Percentiles rank a stretch among this genome's conserved stretches.
Conservation (phyloP, 2,113 vertebrate genomes). For the Elephas maximus region DNA sequence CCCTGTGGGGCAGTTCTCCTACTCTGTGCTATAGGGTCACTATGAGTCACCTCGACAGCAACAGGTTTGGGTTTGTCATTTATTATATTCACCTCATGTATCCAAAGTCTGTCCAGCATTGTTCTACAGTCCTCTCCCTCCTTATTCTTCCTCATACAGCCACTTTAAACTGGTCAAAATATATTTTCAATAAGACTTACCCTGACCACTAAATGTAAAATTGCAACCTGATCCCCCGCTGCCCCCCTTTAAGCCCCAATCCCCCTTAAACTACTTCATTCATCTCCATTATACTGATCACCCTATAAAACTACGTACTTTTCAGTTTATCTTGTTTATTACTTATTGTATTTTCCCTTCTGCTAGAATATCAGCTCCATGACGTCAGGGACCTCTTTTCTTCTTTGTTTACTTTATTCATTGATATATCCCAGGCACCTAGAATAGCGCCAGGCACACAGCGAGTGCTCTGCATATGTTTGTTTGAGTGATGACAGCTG, state of each 20-base stretch:
- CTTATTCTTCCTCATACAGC: not conserved
- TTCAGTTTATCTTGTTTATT: not conserved
- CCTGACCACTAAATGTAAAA: not conserved
- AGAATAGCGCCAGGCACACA: no score
- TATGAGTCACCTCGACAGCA: no score
- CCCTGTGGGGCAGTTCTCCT: no score
- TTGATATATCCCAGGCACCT: no score
- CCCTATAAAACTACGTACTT: not conserved
- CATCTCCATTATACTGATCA: not conserved
- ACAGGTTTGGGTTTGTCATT: not conserved
- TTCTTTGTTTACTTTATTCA: no score
- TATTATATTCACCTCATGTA: not conserved
- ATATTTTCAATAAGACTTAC: not conserved
- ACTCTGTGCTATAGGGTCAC: no score
- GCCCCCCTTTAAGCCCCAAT: no score
- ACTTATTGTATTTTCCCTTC: not conserved
- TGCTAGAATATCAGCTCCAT: no score
- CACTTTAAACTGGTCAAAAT: not conserved
- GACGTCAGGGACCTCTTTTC: no score
- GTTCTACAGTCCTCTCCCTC: not conserved
- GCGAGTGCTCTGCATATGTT: not conserved
- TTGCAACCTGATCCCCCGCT: not conserved
- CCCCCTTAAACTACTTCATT: not conserved
- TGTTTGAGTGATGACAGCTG: not conserved
- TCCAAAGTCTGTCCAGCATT: not conserved